These are phyloP conservation scores for Anoplolepis gracilipes DNA, from an alignment of 1,140 invertebrate species.

Conservation along the genomic window DNA sequence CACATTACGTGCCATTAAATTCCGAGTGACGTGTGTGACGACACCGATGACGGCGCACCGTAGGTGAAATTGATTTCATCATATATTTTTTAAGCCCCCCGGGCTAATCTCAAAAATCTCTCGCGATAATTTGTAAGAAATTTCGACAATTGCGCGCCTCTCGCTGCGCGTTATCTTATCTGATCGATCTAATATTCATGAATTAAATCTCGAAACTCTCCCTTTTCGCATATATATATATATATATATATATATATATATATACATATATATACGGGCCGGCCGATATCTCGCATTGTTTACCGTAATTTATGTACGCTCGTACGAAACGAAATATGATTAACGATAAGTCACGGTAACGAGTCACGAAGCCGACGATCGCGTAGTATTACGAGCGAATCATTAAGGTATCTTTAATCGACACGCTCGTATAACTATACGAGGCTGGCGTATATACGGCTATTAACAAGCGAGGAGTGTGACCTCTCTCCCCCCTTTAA, in stretches of 20 bases:
- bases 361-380: conserved; percentile 20
- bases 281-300: conserved; percentile 9
- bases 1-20: conserved; percentile 3
- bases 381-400: conserved; percentile 65
- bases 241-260: too few relatives aligned
- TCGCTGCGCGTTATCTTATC: neutral
- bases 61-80: conserved; percentile 27
- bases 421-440: conserved; percentile 63
- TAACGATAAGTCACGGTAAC: conserved; percentile 47
- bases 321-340: conserved; percentile 29
- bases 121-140: conserved; percentile 24
- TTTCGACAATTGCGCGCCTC: conserved; percentile 10
- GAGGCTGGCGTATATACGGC: conserved; percentile 30
- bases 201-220: conserved; percentile 14
- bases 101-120: conserved; percentile 15
- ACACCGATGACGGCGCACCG: neutral
- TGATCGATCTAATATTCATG: conserved; percentile 20
- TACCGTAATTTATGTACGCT: conserved; percentile 46
- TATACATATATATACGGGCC: neutral
- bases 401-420: conserved; percentile 76
- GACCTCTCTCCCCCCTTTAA: conserved; percentile 76
- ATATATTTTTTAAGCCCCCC: neutral
- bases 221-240: too few relatives aligned
- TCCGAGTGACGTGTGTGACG: neutral
- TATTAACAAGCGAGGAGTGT: conserved; percentile 70